Evolutionary conservation across 1,140 invertebrate genomes (phyloP), one percentile per base, ranked within the genome.

Genomic region (Oryctes rhinoceros): DNA sequence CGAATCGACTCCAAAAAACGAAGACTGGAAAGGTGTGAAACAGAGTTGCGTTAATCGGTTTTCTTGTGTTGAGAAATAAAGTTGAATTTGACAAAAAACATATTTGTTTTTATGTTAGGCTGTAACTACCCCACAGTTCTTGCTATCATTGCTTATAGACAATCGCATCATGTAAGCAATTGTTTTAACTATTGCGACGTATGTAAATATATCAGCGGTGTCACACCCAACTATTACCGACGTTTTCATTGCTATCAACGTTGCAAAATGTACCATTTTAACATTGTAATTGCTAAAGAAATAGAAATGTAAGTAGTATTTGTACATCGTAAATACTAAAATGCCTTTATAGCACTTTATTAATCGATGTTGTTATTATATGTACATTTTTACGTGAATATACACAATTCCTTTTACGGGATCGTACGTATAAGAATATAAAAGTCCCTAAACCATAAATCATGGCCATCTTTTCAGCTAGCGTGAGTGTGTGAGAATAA

Each of bases 401-500:
- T 59, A n/a, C 18, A 59, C 18, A 59, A 59, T 59, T 59, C 53
- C 53, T 59, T n/a, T 59, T 59, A 59, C 18, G 53, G 53, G 13
- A 18, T 18, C 53, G 53, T 59, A 59, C 7, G 53, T 18, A 18
- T 18, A 59, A 4, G n/a, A 6, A 15, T 59, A n/a, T 15, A n/a
- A 59, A 18, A 59, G n/a, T 59, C 15, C 18, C 20, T 59, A 59
- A 59, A 59, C n/a, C 18, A 59, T 59, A 59, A 59, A 59, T 59
- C 53, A 59, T 18, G 53, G 18, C 6, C 15, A 59, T 59, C 53
- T 59, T 18, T 18, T 59, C 49, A 53, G 49, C 13, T 59, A 59
- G 53, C 53, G 53, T 59, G 5, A 59, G 53, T 59, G 53, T 59
- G 53, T 59, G 53, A 59, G 53, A 59, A 59, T 59, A 59, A 59